Percentiles rank a stretch among this genome's conserved stretches.
phyloP scores from a whole-genome alignment of 2,888 invertebrate genomes.

The Sinohyriopsis cumingii region DNA sequence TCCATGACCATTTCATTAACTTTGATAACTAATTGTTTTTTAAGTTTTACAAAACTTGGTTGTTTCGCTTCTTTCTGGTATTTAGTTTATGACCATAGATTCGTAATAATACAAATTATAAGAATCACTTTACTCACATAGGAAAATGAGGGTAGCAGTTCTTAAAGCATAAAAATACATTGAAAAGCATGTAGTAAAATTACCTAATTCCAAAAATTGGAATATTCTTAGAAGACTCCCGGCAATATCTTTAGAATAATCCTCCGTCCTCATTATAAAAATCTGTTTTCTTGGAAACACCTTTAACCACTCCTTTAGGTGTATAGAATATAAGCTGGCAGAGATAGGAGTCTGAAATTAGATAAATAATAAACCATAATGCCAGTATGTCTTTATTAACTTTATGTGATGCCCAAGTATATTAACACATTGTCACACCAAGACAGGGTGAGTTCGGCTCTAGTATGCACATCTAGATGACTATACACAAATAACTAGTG shows the following conservation, averaged over 20 bases:
- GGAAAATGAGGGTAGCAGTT: too few species aligned
- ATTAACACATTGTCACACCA: background rate
- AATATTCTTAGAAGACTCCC: slow-evolving; percentile 34
- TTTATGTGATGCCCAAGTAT: background rate
- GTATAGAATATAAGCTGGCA: slow-evolving; percentile 46
- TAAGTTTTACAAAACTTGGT: too few species aligned
- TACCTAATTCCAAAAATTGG: slow-evolving; percentile 39
- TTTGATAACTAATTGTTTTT: too few species aligned
- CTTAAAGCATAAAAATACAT: too few species aligned
- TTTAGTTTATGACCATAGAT: too few species aligned
- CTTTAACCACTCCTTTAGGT: slow-evolving; percentile 48
- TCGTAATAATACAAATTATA: too few species aligned
- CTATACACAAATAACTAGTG: too few species aligned
- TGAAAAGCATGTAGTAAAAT: background rate
- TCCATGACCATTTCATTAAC: too few species aligned
- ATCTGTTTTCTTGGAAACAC: slow-evolving; percentile 49
- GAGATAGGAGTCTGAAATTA: slow-evolving; percentile 41
- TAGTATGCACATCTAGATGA: too few species aligned
- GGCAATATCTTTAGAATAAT: slow-evolving; percentile 33
- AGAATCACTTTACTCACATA: too few species aligned
- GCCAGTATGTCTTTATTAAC: background rate
- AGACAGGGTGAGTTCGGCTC: background rate
- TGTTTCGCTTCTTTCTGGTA: too few species aligned
- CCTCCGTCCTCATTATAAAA: slow-evolving; percentile 43
- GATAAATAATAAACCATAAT: background rate